These are phyloP conservation scores for Chionodraco myersi DNA, from an alignment of 2,113 vertebrate species.

Conservation along the genomic window DNA sequence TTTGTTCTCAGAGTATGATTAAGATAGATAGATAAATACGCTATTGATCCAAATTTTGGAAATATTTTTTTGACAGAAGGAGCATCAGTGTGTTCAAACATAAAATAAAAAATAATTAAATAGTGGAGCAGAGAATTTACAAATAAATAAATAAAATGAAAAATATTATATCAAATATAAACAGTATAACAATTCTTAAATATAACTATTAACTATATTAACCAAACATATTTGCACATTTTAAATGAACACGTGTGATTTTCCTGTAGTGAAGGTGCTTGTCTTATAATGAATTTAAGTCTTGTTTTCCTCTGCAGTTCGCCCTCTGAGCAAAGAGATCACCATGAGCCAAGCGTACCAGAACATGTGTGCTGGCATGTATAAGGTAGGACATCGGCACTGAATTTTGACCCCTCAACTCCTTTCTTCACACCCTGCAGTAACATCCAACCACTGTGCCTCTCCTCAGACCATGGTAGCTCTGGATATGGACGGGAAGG, in stretches of 20 bases:
- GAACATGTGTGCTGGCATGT: conserved; percentile 99
- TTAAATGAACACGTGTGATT: background rate
- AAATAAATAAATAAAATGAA: too few relatives aligned
- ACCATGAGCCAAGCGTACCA: conserved; percentile 99
- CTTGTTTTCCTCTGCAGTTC: conserved; percentile 82
- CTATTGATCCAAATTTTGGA: too few relatives aligned
- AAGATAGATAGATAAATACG: too few relatives aligned
- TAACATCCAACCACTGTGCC: background rate
- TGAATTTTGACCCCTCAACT: background rate
- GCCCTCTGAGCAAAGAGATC: conserved; percentile 96
- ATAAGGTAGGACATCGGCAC: conserved; percentile 87
- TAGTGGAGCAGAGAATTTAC: too few relatives aligned
- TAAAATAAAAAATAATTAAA: too few relatives aligned
- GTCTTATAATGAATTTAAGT: background rate
- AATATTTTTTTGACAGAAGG: too few relatives aligned
- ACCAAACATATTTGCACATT: background rate
- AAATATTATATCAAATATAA: too few relatives aligned
- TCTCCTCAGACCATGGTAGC: conserved; percentile 94
- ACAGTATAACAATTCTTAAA: too few relatives aligned
- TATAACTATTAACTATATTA: background rate
- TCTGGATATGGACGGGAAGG: conserved; percentile 98
- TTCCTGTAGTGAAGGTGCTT: background rate
- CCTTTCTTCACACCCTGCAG: background rate
- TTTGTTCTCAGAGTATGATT: background rate
- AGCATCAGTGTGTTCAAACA: too few relatives aligned